Percentiles rank a stretch among this genome's conserved stretches.
phyloP scores from a whole-genome alignment of 53 echinoderm and acorn worm genomes.

The Temnopleurus reevesii region DNA sequence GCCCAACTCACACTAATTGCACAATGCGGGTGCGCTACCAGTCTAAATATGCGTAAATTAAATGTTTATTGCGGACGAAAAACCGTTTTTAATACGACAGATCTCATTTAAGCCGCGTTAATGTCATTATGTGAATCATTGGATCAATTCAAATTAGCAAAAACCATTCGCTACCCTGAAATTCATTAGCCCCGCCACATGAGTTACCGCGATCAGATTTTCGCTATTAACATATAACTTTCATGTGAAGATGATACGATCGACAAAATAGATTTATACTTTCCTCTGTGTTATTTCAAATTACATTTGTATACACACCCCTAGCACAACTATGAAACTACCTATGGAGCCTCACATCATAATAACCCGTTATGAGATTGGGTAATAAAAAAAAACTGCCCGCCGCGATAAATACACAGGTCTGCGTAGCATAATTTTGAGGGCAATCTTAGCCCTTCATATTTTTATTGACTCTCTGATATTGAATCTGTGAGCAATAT shows the following conservation, averaged over 20 bases:
- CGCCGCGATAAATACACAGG: neutral
- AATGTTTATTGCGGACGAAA: conserved; percentile 16
- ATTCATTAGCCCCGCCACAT: neutral
- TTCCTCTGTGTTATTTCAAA: neutral
- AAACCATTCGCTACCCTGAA: neutral
- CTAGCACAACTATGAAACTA: no score
- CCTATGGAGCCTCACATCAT: no score
- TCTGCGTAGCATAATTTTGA: neutral
- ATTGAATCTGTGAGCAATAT: conserved; percentile 46
- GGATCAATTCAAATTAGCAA: neutral
- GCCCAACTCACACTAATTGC: conserved; percentile 25
- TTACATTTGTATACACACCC: no score
- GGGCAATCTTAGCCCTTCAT: neutral
- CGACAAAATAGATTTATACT: neutral
- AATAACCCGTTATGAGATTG: neutral
- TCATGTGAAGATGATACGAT: neutral
- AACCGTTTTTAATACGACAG: neutral
- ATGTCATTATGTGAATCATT: neutral
- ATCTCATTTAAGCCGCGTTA: conserved; percentile 22
- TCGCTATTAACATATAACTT: neutral
- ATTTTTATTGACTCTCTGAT: conserved; percentile 38
- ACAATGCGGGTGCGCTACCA: conserved; percentile 35
- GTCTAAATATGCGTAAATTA: conserved; percentile 18
- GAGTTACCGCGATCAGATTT: neutral
- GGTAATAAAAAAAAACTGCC: neutral